phyloP scores from a whole-genome alignment of 2,113 vertebrate species.

The Sciurus niger region DNA sequence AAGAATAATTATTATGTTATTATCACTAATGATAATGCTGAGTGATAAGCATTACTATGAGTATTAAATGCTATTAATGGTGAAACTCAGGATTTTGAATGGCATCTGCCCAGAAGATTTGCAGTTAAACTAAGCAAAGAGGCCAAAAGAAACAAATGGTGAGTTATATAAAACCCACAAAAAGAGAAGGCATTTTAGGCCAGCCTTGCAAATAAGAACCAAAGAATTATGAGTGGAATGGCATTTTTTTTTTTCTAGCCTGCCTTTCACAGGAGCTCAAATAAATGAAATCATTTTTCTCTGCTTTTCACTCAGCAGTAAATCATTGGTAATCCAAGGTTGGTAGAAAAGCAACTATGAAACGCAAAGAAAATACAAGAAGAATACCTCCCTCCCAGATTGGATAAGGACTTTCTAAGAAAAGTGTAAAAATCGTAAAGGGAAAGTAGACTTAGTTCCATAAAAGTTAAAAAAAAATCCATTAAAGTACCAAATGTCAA shows the following conservation, averaged over 20 bases:
- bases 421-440: conserved; percentile 58
- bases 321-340: conserved; percentile 77
- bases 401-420: conserved; percentile 74
- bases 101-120: conserved; percentile 80
- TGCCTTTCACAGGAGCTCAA: conserved; percentile 77
- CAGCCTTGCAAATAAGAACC: conserved; percentile 83
- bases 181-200: conserved; percentile 79
- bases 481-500: background rate
- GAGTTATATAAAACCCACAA: conserved; percentile 81
- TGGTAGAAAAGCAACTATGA: conserved; percentile 68
- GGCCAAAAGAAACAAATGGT: conserved; percentile 83
- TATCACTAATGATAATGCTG: conserved; percentile 65
- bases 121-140: conserved; percentile 72
- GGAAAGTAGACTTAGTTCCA: background rate
- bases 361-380: conserved; percentile 73
- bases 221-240: conserved; percentile 80
- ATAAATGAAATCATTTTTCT: conserved; percentile 85
- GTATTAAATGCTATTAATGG: conserved; percentile 56
- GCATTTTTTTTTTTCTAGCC: conserved; percentile 73
- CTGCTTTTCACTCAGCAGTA: conserved; percentile 81
- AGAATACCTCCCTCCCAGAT: background rate
- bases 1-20: conserved; percentile 37
- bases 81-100: conserved; percentile 67
- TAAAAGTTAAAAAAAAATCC: background rate
- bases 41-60: conserved; percentile 63